These are phyloP conservation scores for Uloborus plumipes DNA, from an alignment of 2,888 invertebrate genomes.

Conservation along the genomic window DNA sequence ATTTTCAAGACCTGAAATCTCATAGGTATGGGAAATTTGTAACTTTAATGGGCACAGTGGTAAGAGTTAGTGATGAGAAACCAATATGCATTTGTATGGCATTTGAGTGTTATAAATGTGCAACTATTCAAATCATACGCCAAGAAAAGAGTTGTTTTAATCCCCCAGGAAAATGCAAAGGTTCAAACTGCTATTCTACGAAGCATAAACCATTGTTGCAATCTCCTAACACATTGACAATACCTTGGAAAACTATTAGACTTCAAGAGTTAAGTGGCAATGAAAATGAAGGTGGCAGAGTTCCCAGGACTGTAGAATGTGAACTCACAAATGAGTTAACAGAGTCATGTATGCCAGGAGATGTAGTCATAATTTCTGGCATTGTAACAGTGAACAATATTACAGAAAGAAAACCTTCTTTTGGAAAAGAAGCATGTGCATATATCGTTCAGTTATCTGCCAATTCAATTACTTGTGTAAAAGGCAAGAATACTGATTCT, in stretches of 20 bases:
- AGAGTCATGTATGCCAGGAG: slow-evolving; percentile 87
- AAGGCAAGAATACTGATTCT: slow-evolving; percentile 75
- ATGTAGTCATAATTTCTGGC: slow-evolving; percentile 88
- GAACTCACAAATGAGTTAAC: slow-evolving; percentile 87
- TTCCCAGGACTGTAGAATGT: slow-evolving; percentile 86
- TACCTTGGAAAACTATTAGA: slow-evolving; percentile 84
- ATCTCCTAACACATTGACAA: slow-evolving; percentile 78
- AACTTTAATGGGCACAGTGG: slow-evolving; percentile 86
- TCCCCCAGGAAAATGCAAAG: slow-evolving; percentile 74
- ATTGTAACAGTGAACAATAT: slow-evolving; percentile 79
- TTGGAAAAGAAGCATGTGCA: slow-evolving; percentile 72
- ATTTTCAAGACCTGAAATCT: slow-evolving; percentile 80
- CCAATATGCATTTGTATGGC: slow-evolving; percentile 83
- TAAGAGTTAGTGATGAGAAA: slow-evolving; percentile 82
- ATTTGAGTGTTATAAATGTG: slow-evolving; percentile 82
- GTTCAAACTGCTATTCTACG: slow-evolving; percentile 70
- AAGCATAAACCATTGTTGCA: slow-evolving; percentile 71
- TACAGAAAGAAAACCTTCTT: slow-evolving; percentile 62
- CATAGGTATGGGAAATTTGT: slow-evolving; percentile 83
- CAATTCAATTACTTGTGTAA: slow-evolving; percentile 77
- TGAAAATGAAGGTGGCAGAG: slow-evolving; percentile 77
- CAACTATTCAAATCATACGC: slow-evolving; percentile 77
- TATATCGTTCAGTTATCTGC: slow-evolving; percentile 82
- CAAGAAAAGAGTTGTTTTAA: slow-evolving; percentile 78
- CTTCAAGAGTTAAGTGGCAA: slow-evolving; percentile 83